Evolutionary conservation across 2,888 invertebrate species (phyloP), one percentile per base, ranked within the genome.

Genomic region (Punctoribates punctum): DNA sequence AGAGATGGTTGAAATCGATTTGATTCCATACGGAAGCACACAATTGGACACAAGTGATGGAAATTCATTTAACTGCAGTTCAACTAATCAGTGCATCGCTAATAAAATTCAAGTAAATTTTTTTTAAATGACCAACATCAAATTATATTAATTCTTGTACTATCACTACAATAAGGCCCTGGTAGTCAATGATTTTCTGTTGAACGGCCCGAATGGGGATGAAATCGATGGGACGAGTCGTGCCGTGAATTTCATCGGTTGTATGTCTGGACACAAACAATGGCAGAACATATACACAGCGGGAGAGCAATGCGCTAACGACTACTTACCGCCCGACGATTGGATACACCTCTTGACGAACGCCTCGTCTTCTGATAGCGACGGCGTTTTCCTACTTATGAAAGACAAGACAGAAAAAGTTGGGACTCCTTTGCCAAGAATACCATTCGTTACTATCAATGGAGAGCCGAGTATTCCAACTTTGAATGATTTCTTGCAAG

Each of bases 21-120:
- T 75, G 48, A 54, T 75, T 65, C 75, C 75, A 23, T 75, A 65
- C 65, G 75, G 75, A 48, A 75, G 46, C 20, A 75, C 75, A 1
- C 11, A 29, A 29, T 25, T 51, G 25, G 15, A 75, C 23, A 20
- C 8, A 4, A 17, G 17, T 13, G 20, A 46, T 29, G 54, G 34
- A n/a, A 70, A 11, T 25, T 51, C 27, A 0, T 54, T 29, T 20
- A 73, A 15, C 34, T 73, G 51, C 29, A 17, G 17, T 73, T 20
- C 29, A 25, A 15, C 0, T 4, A 42, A 73, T 23, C 73, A 73
- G 23, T 51, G 54, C 54, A 8, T 73, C 23, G 54, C 51, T 20
- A 73, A 73, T 48, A 51, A 27, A 73, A 54, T 73, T 23, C 73
- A 73, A 27, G 73, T 73, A 73, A 15, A 34, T 15, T n/a, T n/a